phyloP scores from a whole-genome alignment of 2,797 vertebrate species.

The Enteromius paludinosus region DNA sequence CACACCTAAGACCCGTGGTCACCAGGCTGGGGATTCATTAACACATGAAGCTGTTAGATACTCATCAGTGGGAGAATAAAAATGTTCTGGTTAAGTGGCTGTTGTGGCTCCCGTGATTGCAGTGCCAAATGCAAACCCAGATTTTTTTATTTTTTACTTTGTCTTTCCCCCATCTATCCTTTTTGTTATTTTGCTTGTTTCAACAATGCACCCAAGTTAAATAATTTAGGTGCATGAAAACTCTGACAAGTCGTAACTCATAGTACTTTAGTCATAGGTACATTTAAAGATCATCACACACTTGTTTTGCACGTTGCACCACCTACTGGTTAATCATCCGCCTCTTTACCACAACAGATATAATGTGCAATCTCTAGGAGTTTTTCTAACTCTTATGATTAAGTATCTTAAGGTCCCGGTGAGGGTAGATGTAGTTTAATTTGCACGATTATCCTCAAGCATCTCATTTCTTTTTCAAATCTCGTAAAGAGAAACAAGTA shows the following conservation, averaged over 20 bases:
- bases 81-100: constrained; percentile 10
- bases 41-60: background rate
- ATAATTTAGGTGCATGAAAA: background rate
- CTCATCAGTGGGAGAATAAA: constrained; percentile 16
- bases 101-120: background rate
- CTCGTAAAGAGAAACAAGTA: constrained; percentile 36
- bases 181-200: background rate
- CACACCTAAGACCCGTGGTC: constrained; percentile 28
- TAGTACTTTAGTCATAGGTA: background rate
- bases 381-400: background rate
- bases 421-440: constrained; percentile 1
- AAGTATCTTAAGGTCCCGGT: background rate
- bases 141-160: background rate
- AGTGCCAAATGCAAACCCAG: background rate
- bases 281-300: background rate
- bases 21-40: constrained; percentile 39
- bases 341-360: constrained; percentile 66
- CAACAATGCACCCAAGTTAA: background rate
- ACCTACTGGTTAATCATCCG: constrained; percentile 80
- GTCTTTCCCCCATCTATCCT: too few relatives aligned
- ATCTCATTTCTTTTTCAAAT: constrained; percentile 41
- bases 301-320: constrained; percentile 74
- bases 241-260: constrained; percentile 1
- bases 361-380: constrained; percentile 32
- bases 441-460: constrained; percentile 18